Conservation (phyloP, 1,140 invertebrate species). For the Anastrepha obliqua region DNA sequence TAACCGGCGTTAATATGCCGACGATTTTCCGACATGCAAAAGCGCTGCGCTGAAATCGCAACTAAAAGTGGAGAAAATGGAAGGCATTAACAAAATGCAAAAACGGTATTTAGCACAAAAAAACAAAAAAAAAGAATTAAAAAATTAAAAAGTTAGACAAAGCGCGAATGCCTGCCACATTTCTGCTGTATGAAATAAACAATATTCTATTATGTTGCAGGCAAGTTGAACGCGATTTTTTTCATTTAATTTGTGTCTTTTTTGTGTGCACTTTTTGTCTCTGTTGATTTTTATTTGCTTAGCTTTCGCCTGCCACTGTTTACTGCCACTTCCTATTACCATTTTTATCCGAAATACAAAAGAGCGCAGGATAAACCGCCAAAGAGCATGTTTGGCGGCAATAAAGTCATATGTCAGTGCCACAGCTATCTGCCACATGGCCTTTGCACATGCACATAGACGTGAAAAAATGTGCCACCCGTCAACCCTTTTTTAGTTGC, state of each 20-base stretch:
- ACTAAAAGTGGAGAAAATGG: constrained; percentile 15
- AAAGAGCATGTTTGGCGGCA: constrained; percentile 50
- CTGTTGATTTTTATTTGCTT: constrained; percentile 39
- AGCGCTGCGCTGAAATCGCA: not conserved
- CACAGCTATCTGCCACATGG: not conserved
- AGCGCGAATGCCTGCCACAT: not conserved
- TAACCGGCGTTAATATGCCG: constrained; percentile 50
- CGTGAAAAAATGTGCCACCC: not conserved
- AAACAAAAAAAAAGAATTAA: not conserved
- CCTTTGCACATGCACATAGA: not conserved
- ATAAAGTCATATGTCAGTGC: constrained; percentile 41
- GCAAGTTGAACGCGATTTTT: not conserved
- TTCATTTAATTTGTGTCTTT: not conserved
- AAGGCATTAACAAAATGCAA: constrained; percentile 15
- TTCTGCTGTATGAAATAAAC: not conserved
- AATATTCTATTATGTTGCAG: not conserved
- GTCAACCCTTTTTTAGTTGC: not conserved
- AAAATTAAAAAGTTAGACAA: not conserved
- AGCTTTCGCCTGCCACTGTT: constrained; percentile 24
- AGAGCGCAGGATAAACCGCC: constrained; percentile 40
- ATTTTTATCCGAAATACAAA: constrained; percentile 51
- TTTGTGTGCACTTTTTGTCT: constrained; percentile 22
- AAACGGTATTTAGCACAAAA: not conserved
- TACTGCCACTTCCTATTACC: constrained; percentile 34
- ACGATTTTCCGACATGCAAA: constrained; percentile 29